These are phyloP conservation scores for Cecidostiba fungosa DNA, from an alignment of 2,888 invertebrate genomes.

Conservation along the genomic window DNA sequence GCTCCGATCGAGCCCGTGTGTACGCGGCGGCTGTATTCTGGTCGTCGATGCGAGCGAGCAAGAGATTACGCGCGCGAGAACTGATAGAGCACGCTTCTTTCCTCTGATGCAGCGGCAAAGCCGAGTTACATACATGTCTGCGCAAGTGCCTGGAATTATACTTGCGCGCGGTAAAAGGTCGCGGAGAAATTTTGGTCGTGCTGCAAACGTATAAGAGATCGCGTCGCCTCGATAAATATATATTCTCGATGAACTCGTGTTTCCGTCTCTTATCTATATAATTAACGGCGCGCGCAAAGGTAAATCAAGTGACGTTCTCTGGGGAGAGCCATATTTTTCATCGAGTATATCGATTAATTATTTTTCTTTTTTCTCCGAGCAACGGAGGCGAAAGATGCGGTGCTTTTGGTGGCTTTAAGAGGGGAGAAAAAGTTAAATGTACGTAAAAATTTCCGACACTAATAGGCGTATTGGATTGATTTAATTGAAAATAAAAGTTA, in stretches of 20 bases:
- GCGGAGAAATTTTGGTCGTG: not conserved
- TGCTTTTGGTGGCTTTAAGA: not conserved
- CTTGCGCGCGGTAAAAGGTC: not conserved
- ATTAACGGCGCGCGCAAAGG: conserved; percentile 48
- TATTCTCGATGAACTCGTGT: conserved; percentile 16
- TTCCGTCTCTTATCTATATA: conserved; percentile 53
- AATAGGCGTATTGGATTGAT: too few relatives aligned
- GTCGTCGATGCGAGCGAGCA: not conserved
- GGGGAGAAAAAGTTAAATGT: too few relatives aligned
- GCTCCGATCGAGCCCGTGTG: not conserved
- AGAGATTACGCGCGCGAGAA: conserved; percentile 11
- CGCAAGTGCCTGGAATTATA: not conserved
- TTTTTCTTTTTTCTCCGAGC: not conserved
- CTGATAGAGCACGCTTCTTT: conserved; percentile 43
- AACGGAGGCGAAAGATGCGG: not conserved
- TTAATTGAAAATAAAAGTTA: too few relatives aligned
- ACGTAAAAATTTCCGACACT: too few relatives aligned
- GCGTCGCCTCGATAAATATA: not conserved
- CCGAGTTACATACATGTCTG: not conserved
- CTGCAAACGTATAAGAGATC: not conserved
- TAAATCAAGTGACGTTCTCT: not conserved
- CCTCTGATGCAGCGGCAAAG: not conserved
- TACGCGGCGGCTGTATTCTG: not conserved
- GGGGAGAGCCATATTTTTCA: conserved; percentile 53
- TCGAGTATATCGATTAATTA: conserved; percentile 42